Base-by-base conservation (phyloP, 1,140 invertebrate species). In the Agrypnia vestita region DNA sequence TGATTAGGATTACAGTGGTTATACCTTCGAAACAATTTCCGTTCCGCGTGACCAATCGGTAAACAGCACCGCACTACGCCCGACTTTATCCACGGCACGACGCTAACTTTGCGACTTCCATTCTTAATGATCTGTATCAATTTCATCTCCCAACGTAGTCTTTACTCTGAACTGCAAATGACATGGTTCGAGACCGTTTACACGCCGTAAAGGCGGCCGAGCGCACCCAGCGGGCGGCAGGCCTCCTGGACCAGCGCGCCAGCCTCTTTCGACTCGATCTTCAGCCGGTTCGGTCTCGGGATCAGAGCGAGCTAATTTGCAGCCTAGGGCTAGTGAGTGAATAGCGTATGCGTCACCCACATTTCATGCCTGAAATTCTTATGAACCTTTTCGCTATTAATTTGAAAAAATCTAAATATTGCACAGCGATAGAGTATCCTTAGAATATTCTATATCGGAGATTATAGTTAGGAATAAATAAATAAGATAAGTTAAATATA, bases 111-210 rank as follows among this genome's bases (percentile, higher is more conserved):
- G 51, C 46, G 46, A 25, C 44, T 47, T 25, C 67, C 44, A 35
- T 35, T 46, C 15, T 25, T 69, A 69, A 69, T 47, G 47, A 71
- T 49, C 15, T 67, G 62, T 47, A 67, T 67, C 62, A 44, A 67
- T 67, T 35, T 46, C 62, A 62, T 44, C 25, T 62, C 13, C 62
- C 3, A 67, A 44, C 10, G 4, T n/a, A 43, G 25, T 43, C 62
- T 67, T 67, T 64, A 64, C 19, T 64, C 61, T 44, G 13, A 43
- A 47, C 62, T 15, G 69, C 49, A 72, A 72, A 72, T 72, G 69
- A 72, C 69, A 72, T 51, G 69, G 46, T 53, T 12, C 17, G 46
- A 47, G 19, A 72, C 69, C 47, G 69, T 72, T 72, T 72, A 53
- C 69, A 72, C 69, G 69, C 69, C 44, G 43, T 72, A 17, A 62